Evolutionary conservation across 2,888 invertebrate genomes (phyloP).

Genomic region (Drosophila atroscutellata): DNA sequence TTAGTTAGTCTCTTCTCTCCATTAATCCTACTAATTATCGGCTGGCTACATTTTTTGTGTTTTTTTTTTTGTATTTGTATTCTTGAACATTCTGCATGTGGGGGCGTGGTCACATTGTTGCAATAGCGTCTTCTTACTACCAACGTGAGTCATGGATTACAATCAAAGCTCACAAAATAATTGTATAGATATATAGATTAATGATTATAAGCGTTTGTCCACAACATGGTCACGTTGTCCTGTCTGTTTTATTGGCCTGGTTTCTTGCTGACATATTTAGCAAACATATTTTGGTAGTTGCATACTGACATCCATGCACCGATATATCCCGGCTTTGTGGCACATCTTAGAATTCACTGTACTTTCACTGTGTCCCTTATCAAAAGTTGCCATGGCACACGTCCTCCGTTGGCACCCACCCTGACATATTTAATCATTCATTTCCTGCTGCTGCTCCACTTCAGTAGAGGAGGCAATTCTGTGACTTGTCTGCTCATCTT

Average conservation of each 20-base stretch:
- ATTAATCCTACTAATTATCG: background rate
- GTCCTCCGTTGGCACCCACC: background rate
- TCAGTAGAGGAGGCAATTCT: background rate
- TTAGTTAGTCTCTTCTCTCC: background rate
- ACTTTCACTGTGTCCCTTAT: background rate
- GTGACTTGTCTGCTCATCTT: background rate
- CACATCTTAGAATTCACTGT: background rate
- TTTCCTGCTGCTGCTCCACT: background rate
- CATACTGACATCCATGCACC: background rate
- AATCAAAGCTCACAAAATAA: conserved; percentile 1
- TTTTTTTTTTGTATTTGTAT: conserved; percentile 2
- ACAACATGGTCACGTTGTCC: background rate
- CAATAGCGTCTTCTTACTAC: conserved; percentile 12
- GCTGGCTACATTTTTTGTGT: background rate
- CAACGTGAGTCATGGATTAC: conserved; percentile 11
- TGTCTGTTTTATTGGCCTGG: background rate
- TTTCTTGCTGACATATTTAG: background rate
- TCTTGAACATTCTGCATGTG: conserved; percentile 6
- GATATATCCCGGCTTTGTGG: background rate
- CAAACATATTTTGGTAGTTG: background rate
- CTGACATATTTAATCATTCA: background rate
- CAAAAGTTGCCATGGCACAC: background rate
- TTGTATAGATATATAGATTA: background rate
- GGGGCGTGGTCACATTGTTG: conserved; percentile 2
- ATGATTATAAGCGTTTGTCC: conserved; percentile 1